phyloP scores from a whole-genome alignment of 2,797 vertebrate species.

The Rhabdomys pumilio region DNA sequence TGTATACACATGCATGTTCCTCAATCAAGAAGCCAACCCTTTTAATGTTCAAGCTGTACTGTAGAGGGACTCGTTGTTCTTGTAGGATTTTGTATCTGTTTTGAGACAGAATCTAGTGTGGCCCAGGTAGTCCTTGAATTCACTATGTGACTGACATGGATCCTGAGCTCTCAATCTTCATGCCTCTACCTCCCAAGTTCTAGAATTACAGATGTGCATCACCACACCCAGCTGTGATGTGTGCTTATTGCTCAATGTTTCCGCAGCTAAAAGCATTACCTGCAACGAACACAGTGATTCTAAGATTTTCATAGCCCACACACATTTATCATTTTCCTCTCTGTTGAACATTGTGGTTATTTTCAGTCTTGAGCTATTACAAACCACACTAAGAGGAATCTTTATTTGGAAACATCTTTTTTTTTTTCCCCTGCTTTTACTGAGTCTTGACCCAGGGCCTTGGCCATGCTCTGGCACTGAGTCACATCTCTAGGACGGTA shows the following conservation, averaged over 20 bases:
- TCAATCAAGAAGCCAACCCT: neutral
- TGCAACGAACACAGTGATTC: neutral
- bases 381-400: neutral
- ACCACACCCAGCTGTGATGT: neutral
- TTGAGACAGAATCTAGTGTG: neutral
- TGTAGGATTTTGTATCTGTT: neutral
- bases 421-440: too few species aligned
- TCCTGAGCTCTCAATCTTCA: neutral
- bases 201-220: neutral
- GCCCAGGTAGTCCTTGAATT: neutral
- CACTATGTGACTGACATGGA: neutral
- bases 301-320: neutral
- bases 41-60: neutral
- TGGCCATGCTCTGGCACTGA: too few species aligned
- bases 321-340: slow-evolving; percentile 10
- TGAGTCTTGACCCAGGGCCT: neutral
- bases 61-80: neutral
- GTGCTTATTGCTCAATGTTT: neutral
- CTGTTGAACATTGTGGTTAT: neutral
- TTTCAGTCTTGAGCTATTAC: slow-evolving; percentile 31
- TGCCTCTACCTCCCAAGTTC: neutral
- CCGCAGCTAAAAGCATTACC: neutral
- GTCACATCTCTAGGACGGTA: neutral
- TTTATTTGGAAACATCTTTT: neutral
- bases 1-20: neutral